Percentiles rank a stretch among this genome's conserved stretches.
These are phyloP conservation scores for Scaptomyza montana DNA, from an alignment of 1,140 invertebrate genomes.

Conservation along the genomic window DNA sequence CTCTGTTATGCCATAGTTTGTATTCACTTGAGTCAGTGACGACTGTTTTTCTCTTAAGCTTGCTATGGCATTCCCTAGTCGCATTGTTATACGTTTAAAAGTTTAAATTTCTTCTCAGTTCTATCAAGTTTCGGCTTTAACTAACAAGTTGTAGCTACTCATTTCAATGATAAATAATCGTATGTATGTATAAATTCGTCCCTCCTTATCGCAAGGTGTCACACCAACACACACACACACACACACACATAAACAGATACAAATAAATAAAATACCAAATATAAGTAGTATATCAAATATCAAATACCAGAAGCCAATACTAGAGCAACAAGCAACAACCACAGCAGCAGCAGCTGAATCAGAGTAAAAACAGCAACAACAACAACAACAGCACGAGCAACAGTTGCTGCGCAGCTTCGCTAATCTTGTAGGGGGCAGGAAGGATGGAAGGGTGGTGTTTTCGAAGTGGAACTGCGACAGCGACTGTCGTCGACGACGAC, in stretches of 20 bases:
- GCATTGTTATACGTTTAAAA: neutral
- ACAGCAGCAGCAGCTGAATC: neutral
- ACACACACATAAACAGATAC: neutral
- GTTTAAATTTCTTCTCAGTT: slow-evolving; percentile 1
- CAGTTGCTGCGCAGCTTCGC: slow-evolving; percentile 45
- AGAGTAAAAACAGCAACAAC: slow-evolving; percentile 2
- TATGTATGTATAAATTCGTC: neutral
- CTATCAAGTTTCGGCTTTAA: neutral
- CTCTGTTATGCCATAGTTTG: no score
- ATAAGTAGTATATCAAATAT: slow-evolving; percentile 10
- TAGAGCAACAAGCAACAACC: neutral
- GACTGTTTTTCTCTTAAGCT: neutral
- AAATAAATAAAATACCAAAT: neutral
- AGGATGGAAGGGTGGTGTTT: neutral
- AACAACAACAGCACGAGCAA: neutral
- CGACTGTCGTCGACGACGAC: slow-evolving; percentile 13
- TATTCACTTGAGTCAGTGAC: no score
- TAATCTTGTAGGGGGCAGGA: slow-evolving; percentile 33
- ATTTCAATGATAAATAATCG: slow-evolving; percentile 10
- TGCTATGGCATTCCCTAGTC: neutral
- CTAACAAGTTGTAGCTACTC: neutral
- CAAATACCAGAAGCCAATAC: slow-evolving; percentile 13
- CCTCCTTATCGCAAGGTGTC: neutral
- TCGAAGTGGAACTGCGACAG: slow-evolving; percentile 7
- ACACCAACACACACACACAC: neutral